Base-by-base conservation (phyloP, 1,140 invertebrate genomes). In the Pachypsylla venusta region DNA sequence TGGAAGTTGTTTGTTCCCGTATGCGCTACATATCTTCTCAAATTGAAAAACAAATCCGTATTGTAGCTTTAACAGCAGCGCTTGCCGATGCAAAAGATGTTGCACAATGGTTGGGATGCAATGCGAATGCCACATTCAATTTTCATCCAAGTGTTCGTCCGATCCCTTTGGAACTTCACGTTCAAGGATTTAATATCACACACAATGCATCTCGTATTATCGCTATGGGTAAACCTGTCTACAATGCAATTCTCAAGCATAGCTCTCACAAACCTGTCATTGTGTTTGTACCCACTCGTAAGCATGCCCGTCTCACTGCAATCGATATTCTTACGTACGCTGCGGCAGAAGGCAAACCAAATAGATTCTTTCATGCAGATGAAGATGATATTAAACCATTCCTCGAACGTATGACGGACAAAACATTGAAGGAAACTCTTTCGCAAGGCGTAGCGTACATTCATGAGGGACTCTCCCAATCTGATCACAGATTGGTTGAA, bases 11-110 rank as follows among this genome's bases (percentile, higher is more conserved):
- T 16, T 98, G 94, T 71, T 98, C 95, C 0, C 74, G 97, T 60
- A 97, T 98, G 81, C 76, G 95, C 25, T 99, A 99, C 70, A 98
- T 99, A 59, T 90, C 93, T 0, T 93, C 91, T 0, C 95, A 99
- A 70, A 82, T 97, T 25, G 93, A 97, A 64, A 83, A 84, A 64
- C 86, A 86, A 24, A 94, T 98, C 53, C 77, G 97, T 20, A 97
- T 99, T 48, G 82, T 99, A n/a, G 93, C 94, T 0, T 73, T 99
- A 1, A 93, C 90, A 25, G 85, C 92, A 0, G 95, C 96, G 0
- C 74, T 99, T 25, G 89, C 89, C 4, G 96, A 98, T 77, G 92
- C 95, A 0, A 82, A 87, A 63, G 97, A 99, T 73, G 82, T 98
- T 12, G 85, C 92, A 0, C 89, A 95, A 68, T 99, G 97, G 97